Conservation (phyloP, 2,113 vertebrate genomes). For the Osmerus eperlanus region DNA sequence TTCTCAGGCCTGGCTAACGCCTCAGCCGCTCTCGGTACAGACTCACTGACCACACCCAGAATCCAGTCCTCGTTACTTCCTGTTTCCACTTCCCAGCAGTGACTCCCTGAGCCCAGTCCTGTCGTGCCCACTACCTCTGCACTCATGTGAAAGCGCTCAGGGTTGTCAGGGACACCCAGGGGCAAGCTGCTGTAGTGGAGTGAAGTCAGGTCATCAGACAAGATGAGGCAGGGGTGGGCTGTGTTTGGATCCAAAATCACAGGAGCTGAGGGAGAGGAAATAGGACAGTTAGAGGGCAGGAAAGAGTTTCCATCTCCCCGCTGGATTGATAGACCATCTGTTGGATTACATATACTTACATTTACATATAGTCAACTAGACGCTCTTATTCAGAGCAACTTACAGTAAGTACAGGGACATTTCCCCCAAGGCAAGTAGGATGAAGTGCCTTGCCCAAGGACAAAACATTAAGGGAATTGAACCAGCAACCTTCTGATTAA, state of each 20-base stretch:
- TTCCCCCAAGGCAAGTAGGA: no score
- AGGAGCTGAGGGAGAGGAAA: constrained; percentile 56
- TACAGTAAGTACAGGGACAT: no score
- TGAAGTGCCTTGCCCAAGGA: no score
- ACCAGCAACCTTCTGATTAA: no score
- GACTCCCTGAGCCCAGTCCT: constrained; percentile 54
- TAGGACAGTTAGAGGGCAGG: background rate
- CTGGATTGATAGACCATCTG: no score
- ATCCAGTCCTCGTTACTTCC: constrained; percentile 72
- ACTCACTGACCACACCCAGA: constrained; percentile 65
- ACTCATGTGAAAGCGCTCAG: constrained; percentile 72
- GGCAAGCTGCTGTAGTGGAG: constrained; percentile 53
- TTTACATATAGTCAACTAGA: no score
- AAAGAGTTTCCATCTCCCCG: no score
- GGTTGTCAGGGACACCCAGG: constrained; percentile 62
- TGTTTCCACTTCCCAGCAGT: constrained; percentile 70
- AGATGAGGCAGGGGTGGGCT: constrained; percentile 71
- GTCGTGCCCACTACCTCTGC: constrained; percentile 65
- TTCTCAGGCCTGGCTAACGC: constrained; percentile 64
- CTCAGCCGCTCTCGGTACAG: constrained; percentile 53
- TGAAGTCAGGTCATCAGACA: constrained; percentile 70
- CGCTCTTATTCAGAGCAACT: no score
- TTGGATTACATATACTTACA: no score
- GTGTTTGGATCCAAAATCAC: constrained; percentile 74
- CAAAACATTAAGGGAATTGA: no score